Evolutionary conservation across 2,888 invertebrate genomes (phyloP).

Genomic region (Pseudoips prasinana): DNA sequence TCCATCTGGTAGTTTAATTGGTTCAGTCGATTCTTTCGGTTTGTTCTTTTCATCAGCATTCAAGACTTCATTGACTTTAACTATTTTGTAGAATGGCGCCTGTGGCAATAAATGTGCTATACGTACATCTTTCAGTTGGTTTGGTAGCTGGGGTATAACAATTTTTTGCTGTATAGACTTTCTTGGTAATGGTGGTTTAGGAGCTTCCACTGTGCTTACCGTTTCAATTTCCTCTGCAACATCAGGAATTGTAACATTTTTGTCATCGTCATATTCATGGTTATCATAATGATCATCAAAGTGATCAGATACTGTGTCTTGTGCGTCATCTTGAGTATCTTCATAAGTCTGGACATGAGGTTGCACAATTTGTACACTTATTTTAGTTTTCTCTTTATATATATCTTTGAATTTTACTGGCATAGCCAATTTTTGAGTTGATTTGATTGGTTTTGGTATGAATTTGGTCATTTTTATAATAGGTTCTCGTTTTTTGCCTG

Average conservation of each 20-base stretch:
- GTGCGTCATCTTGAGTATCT: conserved; percentile 7
- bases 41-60: conserved; percentile 5
- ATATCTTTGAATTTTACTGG: conserved; percentile 49
- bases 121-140: conserved; percentile 41
- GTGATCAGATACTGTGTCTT: conserved; percentile 19
- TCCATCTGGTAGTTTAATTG: conserved; percentile 51
- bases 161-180: conserved; percentile 37
- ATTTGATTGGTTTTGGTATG: conserved; percentile 10
- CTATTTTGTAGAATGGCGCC: conserved; percentile 67
- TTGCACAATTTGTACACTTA: conserved; percentile 43
- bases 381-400: conserved; percentile 26
- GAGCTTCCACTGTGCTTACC: conserved; percentile 42
- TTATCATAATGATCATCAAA: conserved; percentile 27
- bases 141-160: conserved; percentile 47
- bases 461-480: conserved; percentile 55
- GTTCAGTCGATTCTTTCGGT: not conserved
- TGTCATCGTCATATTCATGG: conserved; percentile 25
- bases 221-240: conserved; percentile 64
- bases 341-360: not conserved
- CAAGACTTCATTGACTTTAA: conserved; percentile 52
- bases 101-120: conserved; percentile 58
- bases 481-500: conserved; percentile 18
- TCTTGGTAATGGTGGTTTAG: conserved; percentile 8
- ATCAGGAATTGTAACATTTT: conserved; percentile 50
- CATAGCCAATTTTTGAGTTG: conserved; percentile 37